A percentile compares a stretch with the other conserved stretches of the same genome.
Conservation (phyloP, 2,113 vertebrate species). For the Solea solea region DNA sequence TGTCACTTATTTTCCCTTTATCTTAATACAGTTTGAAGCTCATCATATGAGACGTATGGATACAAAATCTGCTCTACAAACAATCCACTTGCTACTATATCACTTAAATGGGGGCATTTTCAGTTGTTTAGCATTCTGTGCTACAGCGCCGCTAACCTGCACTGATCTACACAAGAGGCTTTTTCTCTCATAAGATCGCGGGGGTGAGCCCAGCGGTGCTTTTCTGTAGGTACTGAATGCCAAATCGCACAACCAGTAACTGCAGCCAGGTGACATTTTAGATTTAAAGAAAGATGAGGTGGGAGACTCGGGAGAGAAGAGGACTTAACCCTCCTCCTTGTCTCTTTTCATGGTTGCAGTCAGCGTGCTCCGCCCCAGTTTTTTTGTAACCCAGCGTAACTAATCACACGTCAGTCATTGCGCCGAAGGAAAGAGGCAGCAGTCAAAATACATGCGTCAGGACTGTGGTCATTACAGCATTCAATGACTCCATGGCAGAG, state of each 20-base stretch:
- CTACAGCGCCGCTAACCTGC: conserved; percentile 34
- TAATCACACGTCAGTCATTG: conserved; percentile 77
- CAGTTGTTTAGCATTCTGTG: conserved; percentile 25
- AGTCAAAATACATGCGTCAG: conserved; percentile 78
- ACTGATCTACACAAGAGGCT: conserved; percentile 44
- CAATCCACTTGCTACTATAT: conserved; percentile 1
- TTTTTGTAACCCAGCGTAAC: conserved; percentile 62
- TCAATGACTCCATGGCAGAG: conserved; percentile 54
- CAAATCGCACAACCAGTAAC: conserved; percentile 38
- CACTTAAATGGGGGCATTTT: background rate
- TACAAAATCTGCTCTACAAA: background rate
- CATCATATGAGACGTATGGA: background rate
- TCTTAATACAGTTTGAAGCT: background rate
- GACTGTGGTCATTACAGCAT: conserved; percentile 74
- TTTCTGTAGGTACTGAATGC: conserved; percentile 47
- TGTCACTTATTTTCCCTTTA: background rate
- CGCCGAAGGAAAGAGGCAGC: conserved; percentile 75
- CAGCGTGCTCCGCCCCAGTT: conserved; percentile 45
- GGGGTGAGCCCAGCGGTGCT: conserved; percentile 44
- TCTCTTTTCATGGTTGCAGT: conserved; percentile 56
- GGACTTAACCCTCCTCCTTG: conserved; percentile 44
- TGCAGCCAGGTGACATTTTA: conserved; percentile 50
- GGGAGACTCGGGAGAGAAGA: conserved; percentile 27
- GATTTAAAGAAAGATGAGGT: conserved; percentile 57
- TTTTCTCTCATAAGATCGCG: conserved; percentile 40